Percentiles rank a stretch among this genome's conserved stretches.
Conservation (phyloP, 2,113 vertebrate genomes). For the Bothrops jararaca region DNA sequence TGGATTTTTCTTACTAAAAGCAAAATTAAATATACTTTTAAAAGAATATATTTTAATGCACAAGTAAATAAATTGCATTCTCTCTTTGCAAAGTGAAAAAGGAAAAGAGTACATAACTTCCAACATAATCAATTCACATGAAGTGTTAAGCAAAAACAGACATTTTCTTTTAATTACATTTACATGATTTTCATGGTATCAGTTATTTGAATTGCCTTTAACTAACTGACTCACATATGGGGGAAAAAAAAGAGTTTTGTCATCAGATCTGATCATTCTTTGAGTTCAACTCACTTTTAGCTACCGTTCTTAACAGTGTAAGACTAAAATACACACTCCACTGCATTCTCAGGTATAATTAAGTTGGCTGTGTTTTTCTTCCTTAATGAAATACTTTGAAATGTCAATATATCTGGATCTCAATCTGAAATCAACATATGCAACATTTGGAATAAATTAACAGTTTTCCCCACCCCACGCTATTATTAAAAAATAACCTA, state of each 20-base stretch:
- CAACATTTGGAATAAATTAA: neutral
- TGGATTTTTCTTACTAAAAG: neutral
- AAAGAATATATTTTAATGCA: neutral
- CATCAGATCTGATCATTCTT: neutral
- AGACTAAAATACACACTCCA: neutral
- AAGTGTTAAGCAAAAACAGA: neutral
- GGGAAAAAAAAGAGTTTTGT: neutral
- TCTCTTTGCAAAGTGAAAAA: neutral
- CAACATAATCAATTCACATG: neutral
- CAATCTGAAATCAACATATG: neutral
- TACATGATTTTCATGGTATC: neutral
- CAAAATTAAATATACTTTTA: neutral
- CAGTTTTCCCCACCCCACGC: neutral
- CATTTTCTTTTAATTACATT: neutral
- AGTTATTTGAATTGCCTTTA: conserved; percentile 5
- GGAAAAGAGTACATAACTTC: neutral
- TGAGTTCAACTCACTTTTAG: neutral
- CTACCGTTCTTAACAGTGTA: neutral
- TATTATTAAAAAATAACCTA: neutral
- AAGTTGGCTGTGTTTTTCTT: neutral
- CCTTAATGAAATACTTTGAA: neutral
- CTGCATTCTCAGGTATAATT: neutral
- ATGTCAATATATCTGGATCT: neutral
- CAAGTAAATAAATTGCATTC: neutral
- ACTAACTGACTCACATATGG: neutral